Evolutionary conservation across 35 echinoderm and acorn worm species (phyloP), one percentile per base, ranked within the genome.

Genomic region (Chiridota heheva): DNA sequence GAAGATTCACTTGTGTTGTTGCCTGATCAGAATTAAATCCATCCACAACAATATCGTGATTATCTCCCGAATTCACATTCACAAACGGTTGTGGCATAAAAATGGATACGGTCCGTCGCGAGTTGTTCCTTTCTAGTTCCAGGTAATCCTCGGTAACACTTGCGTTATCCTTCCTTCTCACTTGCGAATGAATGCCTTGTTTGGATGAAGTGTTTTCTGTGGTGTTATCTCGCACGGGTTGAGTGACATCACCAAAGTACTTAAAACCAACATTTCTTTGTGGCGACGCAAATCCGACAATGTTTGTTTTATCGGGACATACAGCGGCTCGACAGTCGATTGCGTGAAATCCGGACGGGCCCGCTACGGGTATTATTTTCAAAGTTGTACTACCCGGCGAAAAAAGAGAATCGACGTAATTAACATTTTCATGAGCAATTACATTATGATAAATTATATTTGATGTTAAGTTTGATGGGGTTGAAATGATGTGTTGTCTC

Each of bases 211-310:
- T 34, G 51, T 57, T 40, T 60, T 57, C 53, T 28, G 10, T 29
- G 40, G 5, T 69, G 20, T 76, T 61, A 53, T 53, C 48, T 57
- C 33, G 58, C 75, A n/a, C n/a, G n/a, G n/a, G n/a, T n/a, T n/a
- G n/a, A n/a, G n/a, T n/a, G n/a, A n/a, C n/a, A n/a, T n/a, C n/a
- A n/a, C n/a, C n/a, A n/a, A n/a, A n/a, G n/a, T n/a, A n/a, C n/a
- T n/a, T n/a, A n/a, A n/a, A n/a, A n/a, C 47, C 75, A 58, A 57
- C 75, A 62, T 78, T 62, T 62, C 58, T 30, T 20, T 32, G 62
- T 78, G 75, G 75, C 75, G 75, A 61, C 53, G 75, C 58, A 78
- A 78, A 78, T 78, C 75, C 75, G 75, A 58, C 75, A 60, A 31
- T 58, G 62, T 78, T 78, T 62, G 62, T 57, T 34, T 78, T 78